Conservation (phyloP, 2,113 vertebrate species). For the Psophia crepitans region DNA sequence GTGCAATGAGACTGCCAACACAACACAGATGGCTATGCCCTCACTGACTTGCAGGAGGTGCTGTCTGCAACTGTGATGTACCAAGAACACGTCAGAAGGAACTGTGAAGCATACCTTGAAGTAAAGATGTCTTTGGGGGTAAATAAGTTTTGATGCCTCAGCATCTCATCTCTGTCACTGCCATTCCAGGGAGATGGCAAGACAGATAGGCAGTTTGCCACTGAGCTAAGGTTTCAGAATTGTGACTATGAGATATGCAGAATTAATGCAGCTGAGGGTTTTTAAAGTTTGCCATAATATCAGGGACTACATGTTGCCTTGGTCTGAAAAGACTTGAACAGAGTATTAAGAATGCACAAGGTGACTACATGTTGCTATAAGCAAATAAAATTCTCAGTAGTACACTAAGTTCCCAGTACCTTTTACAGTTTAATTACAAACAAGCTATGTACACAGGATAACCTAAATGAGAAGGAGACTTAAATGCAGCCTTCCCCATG, state of each 20-base stretch:
- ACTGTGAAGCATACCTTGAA: background rate
- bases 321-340: background rate
- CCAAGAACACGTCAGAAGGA: background rate
- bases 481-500: background rate
- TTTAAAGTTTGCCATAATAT: background rate
- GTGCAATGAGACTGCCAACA: background rate
- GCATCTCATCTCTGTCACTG: background rate
- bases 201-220: background rate
- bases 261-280: fast-evolving
- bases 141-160: background rate
- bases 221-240: background rate
- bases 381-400: background rate
- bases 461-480: background rate
- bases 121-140: background rate
- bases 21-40: too few relatives aligned
- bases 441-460: background rate
- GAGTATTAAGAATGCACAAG: background rate
- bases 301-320: background rate
- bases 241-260: background rate
- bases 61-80: too few relatives aligned
- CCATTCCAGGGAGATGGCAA: background rate
- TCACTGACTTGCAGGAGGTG: background rate
- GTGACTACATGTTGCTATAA: background rate
- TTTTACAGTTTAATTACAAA: background rate
- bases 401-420: background rate